These are phyloP conservation scores for Ichneumoninae sp. DNA, from an alignment of 2,888 invertebrate species.

Conservation along the genomic window DNA sequence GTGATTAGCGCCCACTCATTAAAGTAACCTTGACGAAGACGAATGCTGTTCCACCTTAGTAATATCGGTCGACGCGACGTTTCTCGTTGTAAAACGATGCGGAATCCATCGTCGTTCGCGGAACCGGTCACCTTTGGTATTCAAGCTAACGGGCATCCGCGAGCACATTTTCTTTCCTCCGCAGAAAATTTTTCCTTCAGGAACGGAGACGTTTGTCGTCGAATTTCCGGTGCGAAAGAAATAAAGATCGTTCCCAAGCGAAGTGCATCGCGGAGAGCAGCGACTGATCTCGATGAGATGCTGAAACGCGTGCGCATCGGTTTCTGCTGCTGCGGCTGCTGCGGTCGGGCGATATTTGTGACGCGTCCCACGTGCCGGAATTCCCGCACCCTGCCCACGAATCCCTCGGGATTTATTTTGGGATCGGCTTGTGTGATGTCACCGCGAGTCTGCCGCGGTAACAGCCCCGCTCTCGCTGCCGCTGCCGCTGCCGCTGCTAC, in stretches of 20 bases:
- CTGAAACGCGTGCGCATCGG: constrained; percentile 32
- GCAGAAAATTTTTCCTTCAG: background rate
- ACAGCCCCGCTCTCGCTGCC: constrained; percentile 48
- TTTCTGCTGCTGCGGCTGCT: constrained; percentile 20
- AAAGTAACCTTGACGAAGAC: constrained; percentile 50
- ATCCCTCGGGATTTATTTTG: constrained; percentile 82
- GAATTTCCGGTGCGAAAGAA: background rate
- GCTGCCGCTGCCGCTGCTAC: constrained; percentile 27
- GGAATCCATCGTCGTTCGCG: background rate
- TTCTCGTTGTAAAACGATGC: background rate
- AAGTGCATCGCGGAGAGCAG: background rate
- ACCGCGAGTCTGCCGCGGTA: constrained; percentile 68
- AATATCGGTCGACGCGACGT: constrained; percentile 7
- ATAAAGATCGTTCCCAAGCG: background rate
- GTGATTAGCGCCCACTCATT: constrained; percentile 58
- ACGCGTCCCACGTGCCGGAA: constrained; percentile 79
- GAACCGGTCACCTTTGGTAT: background rate
- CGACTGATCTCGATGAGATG: constrained; percentile 34
- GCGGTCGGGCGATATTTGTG: constrained; percentile 71
- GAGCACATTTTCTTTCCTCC: background rate
- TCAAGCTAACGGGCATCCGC: background rate
- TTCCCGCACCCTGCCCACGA: constrained; percentile 77
- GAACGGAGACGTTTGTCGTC: background rate
- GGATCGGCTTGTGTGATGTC: constrained; percentile 80
- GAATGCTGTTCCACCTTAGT: constrained; percentile 17